Percentiles rank a stretch among this genome's conserved stretches.
Conservation (phyloP, 2,113 vertebrate genomes). For the Sitta europaea region DNA sequence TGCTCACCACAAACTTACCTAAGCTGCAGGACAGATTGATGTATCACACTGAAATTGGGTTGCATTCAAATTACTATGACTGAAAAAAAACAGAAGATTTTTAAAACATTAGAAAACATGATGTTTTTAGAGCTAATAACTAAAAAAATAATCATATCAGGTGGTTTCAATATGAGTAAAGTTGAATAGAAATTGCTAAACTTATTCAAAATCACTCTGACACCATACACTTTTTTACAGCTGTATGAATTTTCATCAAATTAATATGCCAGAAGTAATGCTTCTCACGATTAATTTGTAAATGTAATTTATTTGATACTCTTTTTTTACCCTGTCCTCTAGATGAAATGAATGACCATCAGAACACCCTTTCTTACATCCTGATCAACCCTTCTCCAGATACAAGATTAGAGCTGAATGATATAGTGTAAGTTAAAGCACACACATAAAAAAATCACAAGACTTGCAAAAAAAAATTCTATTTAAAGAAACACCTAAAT, state of each 20-base stretch:
- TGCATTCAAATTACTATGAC: background rate
- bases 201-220: background rate
- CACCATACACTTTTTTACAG: background rate
- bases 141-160: background rate
- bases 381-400: constrained; percentile 94
- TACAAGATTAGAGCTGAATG: constrained; percentile 90
- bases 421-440: constrained; percentile 85
- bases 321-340: constrained; percentile 33
- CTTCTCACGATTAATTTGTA: background rate
- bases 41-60: background rate
- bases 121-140: background rate
- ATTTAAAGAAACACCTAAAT: background rate
- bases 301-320: background rate
- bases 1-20: background rate
- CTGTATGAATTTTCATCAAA: background rate
- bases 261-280: background rate
- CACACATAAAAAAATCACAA: background rate
- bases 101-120: background rate
- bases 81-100: background rate
- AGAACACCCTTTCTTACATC: constrained; percentile 93
- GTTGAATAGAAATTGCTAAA: background rate
- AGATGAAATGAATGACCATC: constrained; percentile 97
- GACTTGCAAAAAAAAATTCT: background rate
- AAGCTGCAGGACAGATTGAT: background rate
- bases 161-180: background rate